Conservation (phyloP, 2,888 invertebrate species). For the Linnaemya vulpina region DNA sequence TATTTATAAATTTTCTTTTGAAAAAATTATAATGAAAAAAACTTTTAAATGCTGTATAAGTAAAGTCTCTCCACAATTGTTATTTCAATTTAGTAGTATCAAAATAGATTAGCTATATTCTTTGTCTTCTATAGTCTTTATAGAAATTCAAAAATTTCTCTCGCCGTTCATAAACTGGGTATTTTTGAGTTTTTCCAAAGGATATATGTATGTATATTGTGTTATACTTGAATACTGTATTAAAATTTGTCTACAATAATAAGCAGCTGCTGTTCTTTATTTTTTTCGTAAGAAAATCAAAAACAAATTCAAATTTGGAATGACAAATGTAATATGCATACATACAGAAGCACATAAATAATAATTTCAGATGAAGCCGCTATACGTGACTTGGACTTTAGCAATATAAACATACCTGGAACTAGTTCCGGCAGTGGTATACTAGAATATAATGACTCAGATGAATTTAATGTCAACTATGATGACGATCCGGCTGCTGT, state of each 20-base stretch:
- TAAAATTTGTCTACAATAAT: constrained; percentile 31
- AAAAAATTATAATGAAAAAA: neutral
- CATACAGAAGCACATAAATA: neutral
- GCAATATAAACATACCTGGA: constrained; percentile 91
- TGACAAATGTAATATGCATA: neutral
- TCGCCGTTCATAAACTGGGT: too few relatives aligned
- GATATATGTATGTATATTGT: neutral
- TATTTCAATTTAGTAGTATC: too few relatives aligned
- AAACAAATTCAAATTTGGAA: neutral
- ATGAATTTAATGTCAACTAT: constrained; percentile 83
- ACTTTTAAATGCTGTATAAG: neutral
- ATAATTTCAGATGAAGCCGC: constrained; percentile 65
- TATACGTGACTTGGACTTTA: constrained; percentile 88
- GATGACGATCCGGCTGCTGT: constrained; percentile 94
- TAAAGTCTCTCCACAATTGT: neutral
- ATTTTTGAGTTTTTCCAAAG: too few relatives aligned
- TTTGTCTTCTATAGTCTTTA: too few relatives aligned
- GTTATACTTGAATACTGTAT: neutral
- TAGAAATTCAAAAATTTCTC: too few relatives aligned
- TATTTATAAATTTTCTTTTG: constrained; percentile 28
- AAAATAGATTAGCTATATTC: too few relatives aligned
- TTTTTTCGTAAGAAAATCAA: neutral
- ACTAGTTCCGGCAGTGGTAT: constrained; percentile 67
- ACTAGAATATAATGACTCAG: constrained; percentile 74
- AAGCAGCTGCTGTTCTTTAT: neutral